Evolutionary conservation across 2,797 vertebrate species (phyloP), one percentile per base, ranked within the genome.

Genomic region (Potorous gilbertii): DNA sequence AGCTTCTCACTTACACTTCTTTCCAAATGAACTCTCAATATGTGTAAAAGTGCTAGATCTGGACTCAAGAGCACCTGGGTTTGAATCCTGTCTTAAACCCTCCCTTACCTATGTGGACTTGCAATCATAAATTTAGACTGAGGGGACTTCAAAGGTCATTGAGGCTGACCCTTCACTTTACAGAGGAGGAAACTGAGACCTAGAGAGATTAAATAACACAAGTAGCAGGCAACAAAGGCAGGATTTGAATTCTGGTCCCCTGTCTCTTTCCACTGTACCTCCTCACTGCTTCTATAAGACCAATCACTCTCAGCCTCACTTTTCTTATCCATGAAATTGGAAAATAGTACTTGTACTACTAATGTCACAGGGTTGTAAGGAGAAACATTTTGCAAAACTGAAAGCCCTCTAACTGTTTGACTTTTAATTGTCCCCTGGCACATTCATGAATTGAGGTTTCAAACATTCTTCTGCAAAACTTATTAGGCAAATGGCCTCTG

Each of bases 401-500:
- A 46, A 87, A 50, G 40, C 9, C 21, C 74, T 46, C 74, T 21
- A 87, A 3, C n/a, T 87, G 5, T 50, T 50, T 46, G 10, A 12
- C 24, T 87, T 81, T 24, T 4, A 87, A 50, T 27, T 50, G 28
- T 87, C 40, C 9, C 40, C 74, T 46, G 10, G 24, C 2, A 87
- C 5, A 54, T n/a, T 55, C 28, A 34, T 90, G 54, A 90, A 46
- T 34, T 55, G 16, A 31, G 54, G 13, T 57, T 95, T 62, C 92
- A 9, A 93, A 56, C 24, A 54, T 54, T 66, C 50, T 94, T 59
- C 59, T 92, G 40, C 90, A 92, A 90, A 92, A 92, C 31, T n/a
- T 93, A 5, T 87, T 95, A n/a, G 18, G 66, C n/a, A 54, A 94
- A 91, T 46, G 97, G 94, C 55, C 94, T 96, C 55, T 91, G 24